Conservation (phyloP, 2,113 vertebrate genomes). For the Mixornis gularis region DNA sequence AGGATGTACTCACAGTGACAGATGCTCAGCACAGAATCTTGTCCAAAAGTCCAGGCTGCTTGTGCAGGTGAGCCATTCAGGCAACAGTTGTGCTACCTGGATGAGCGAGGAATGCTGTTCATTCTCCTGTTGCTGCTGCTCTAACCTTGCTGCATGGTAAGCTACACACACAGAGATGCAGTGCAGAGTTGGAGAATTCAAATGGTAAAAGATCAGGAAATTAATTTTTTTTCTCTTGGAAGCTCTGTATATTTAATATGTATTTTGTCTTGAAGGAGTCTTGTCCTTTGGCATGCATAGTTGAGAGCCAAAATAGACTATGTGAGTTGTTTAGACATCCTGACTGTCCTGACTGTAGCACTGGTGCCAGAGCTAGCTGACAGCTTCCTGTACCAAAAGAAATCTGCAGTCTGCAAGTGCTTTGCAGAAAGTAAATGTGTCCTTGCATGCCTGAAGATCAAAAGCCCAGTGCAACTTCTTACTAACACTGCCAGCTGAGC, state of each 20-base stretch:
- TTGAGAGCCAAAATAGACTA: background rate
- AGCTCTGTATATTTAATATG: background rate
- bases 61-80: background rate
- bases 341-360: background rate
- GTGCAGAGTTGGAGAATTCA: background rate
- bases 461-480: background rate
- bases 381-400: background rate
- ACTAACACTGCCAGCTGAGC: background rate
- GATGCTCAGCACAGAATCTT: background rate
- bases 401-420: background rate
- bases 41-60: fast-evolving
- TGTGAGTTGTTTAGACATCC: background rate
- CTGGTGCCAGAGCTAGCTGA: background rate
- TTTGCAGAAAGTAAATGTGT: background rate
- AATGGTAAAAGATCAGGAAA: background rate
- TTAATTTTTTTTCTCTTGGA: background rate
- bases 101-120: background rate
- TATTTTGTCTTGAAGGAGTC: background rate
- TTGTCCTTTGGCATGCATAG: background rate
- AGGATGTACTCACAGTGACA: fast-evolving
- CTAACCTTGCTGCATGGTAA: background rate
- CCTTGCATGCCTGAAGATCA: background rate
- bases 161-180: background rate
- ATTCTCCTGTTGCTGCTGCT: background rate
- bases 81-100: background rate